Evolutionary conservation across 2,113 vertebrate species (phyloP).

Genomic region (rat (Rattus norvegicus)): GRCr8 NC_086024.1:103148501-103149000

Average conservation of each 20-base stretch:
- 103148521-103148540: slow-evolving; percentile 13
- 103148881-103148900: background rate
- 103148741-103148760: no score
- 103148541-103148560: background rate
- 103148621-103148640: background rate
- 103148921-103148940: background rate
- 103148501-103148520: background rate
- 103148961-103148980: background rate
- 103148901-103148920: slow-evolving; percentile 5
- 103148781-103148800: background rate
- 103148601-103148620: background rate
- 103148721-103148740: no score
- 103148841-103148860: slow-evolving; percentile 25
- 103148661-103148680: no score
- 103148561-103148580: slow-evolving; percentile 8
- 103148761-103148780: background rate
- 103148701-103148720: no score
- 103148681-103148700: no score
- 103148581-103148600: background rate
- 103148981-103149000: background rate
- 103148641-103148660: background rate
- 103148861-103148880: slow-evolving; percentile 16
- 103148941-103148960: background rate
- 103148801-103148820: background rate
- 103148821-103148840: background rate